Percentiles rank a stretch among this genome's conserved stretches.
These are phyloP conservation scores for Gisinianus flammeolus DNA, from an alignment of 2,888 invertebrate genomes.

Conservation along the genomic window DNA sequence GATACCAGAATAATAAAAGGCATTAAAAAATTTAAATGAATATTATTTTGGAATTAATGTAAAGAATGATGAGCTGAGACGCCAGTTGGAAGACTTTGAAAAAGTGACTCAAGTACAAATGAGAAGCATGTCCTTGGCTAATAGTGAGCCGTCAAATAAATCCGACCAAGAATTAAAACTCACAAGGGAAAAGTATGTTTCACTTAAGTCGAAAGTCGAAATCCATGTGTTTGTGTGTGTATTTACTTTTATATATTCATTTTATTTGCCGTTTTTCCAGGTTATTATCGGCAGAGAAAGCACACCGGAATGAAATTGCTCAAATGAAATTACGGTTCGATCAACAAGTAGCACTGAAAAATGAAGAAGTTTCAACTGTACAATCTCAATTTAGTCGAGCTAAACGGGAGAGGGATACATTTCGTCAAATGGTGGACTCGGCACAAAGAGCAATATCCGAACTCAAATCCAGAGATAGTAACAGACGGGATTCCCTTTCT, in stretches of 20 bases:
- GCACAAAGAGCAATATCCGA: slow-evolving; percentile 84
- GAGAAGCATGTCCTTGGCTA: slow-evolving; percentile 44
- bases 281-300: slow-evolving; percentile 72
- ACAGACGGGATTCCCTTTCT: slow-evolving; percentile 69
- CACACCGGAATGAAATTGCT: slow-evolving; percentile 77
- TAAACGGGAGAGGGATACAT: slow-evolving; percentile 85
- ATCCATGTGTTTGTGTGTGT: neutral
- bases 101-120: slow-evolving; percentile 80
- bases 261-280: slow-evolving; percentile 59
- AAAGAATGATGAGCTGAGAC: slow-evolving; percentile 79
- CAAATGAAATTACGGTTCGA: slow-evolving; percentile 85
- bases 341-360: slow-evolving; percentile 78
- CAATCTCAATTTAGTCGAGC: slow-evolving; percentile 80
- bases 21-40: neutral
- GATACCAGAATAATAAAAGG: slow-evolving; percentile 10
- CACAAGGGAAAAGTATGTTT: slow-evolving; percentile 68
- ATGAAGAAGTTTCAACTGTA: slow-evolving; percentile 80
- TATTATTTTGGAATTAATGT: too few species aligned
- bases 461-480: slow-evolving; percentile 65
- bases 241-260: neutral
- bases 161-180: slow-evolving; percentile 78
- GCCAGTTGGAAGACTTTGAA: slow-evolving; percentile 83
- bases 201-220: neutral
- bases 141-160: slow-evolving; percentile 45
- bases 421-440: slow-evolving; percentile 86